Percentiles rank a stretch among this genome's conserved stretches.
Conservation (phyloP, 92 coral and sea anemone genomes). For the Heteractis magnifica region DNA sequence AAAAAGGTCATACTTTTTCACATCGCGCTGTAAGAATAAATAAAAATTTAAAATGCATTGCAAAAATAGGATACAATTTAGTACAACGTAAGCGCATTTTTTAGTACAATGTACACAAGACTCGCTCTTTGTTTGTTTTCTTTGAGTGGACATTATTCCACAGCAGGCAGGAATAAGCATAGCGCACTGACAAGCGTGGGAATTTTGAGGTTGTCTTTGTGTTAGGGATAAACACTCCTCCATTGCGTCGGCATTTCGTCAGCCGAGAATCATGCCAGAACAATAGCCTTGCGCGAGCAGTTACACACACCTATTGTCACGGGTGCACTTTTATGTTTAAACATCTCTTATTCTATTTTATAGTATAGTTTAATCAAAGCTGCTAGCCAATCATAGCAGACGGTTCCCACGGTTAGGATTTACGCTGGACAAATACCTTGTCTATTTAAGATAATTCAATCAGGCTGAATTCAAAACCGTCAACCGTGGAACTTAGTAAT, state of each 20-base stretch:
- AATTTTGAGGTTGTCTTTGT: slow-evolving; percentile 68
- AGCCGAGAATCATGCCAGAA: slow-evolving; percentile 50
- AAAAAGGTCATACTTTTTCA: too few species aligned
- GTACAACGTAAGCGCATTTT: too few species aligned
- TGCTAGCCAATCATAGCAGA: slow-evolving; percentile 51
- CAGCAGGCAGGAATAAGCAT: slow-evolving; percentile 12
- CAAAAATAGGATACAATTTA: too few species aligned
- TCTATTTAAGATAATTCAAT: slow-evolving; percentile 51
- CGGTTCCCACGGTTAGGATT: slow-evolving; percentile 87
- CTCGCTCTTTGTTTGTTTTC: neutral
- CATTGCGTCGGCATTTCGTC: slow-evolving; percentile 20
- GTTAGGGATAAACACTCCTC: slow-evolving; percentile 30
- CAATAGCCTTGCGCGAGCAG: slow-evolving; percentile 75
- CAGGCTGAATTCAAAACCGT: slow-evolving; percentile 9
- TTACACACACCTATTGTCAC: slow-evolving; percentile 63
- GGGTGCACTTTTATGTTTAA: slow-evolving; percentile 44
- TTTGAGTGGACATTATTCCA: neutral
- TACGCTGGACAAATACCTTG: slow-evolving; percentile 56
- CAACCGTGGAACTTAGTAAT: neutral
- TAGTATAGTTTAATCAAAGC: slow-evolving; percentile 31
- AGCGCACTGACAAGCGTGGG: slow-evolving; percentile 66
- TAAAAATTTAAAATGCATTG: too few species aligned
- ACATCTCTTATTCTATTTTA: slow-evolving; percentile 58
- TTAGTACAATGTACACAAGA: too few species aligned
- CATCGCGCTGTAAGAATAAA: too few species aligned